phyloP scores from a whole-genome alignment of 2,888 invertebrate genomes.

The Trissolcus japonicus region DNA sequence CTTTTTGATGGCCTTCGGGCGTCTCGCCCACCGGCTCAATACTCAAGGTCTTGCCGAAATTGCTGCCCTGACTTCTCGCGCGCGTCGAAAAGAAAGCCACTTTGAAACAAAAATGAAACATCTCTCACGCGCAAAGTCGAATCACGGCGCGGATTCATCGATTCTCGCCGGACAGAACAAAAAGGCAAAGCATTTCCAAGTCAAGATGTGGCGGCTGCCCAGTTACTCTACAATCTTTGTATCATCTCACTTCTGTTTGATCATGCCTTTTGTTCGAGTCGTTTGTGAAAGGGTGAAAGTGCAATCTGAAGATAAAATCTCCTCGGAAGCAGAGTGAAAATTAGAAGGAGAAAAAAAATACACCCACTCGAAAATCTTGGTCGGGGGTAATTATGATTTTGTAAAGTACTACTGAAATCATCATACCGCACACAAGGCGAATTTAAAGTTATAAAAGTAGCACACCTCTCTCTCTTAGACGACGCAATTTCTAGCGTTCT shows the following conservation, averaged over 20 bases:
- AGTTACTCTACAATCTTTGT: slow-evolving; percentile 4
- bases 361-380: not conserved
- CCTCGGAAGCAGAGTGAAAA: not conserved
- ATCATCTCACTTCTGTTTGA: slow-evolving; percentile 1
- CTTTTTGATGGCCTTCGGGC: slow-evolving; percentile 55
- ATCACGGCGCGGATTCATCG: slow-evolving; percentile 33
- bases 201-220: slow-evolving; percentile 8
- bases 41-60: slow-evolving; percentile 38
- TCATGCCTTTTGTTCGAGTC: not conserved
- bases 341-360: not conserved
- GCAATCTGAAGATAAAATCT: not conserved
- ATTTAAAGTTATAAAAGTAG: not conserved
- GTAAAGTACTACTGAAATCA: too few relatives aligned
- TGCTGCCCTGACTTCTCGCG: slow-evolving; percentile 30
- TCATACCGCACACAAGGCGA: too few relatives aligned
- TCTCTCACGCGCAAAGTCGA: slow-evolving; percentile 32
- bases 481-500: not conserved
- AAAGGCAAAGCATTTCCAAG: slow-evolving; percentile 22
- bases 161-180: slow-evolving; percentile 12
- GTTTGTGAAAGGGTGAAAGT: not conserved
- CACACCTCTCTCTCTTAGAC: not conserved
- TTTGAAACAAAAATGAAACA: slow-evolving; percentile 36
- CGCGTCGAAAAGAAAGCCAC: slow-evolving; percentile 26
- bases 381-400: too few relatives aligned
- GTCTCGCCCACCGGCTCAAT: slow-evolving; percentile 1